Percentiles rank a stretch among this genome's conserved stretches.
phyloP scores from a whole-genome alignment of 2,888 invertebrate genomes.

The Eilema sororculum region DNA sequence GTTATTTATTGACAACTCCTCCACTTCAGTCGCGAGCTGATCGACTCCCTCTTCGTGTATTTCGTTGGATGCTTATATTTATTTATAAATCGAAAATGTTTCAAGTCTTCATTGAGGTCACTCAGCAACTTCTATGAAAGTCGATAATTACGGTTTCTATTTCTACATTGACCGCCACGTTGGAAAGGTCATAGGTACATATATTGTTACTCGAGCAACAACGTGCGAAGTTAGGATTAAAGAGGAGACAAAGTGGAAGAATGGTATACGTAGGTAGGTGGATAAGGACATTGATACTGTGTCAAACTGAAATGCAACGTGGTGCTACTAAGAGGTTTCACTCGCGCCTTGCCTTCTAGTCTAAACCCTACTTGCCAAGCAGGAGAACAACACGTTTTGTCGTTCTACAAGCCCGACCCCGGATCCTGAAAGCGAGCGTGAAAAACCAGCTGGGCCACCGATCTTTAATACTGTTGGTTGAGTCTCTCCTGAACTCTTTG shows the following conservation, averaged over 20 bases:
- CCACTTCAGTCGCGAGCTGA: not conserved
- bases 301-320: too few species aligned
- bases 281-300: too few species aligned
- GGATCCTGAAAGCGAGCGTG: not conserved
- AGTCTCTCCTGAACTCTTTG: not conserved
- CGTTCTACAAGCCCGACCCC: not conserved
- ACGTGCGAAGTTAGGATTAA: not conserved
- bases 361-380: not conserved
- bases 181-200: not conserved
- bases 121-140: not conserved
- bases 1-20: constrained; percentile 6
- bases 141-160: not conserved
- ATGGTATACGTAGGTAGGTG: not conserved
- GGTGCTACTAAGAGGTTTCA: too few species aligned
- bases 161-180: not conserved
- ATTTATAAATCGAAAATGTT: not conserved
- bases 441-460: not conserved
- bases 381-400: not conserved
- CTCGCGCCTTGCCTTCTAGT: too few species aligned
- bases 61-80: not conserved
- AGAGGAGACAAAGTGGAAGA: not conserved
- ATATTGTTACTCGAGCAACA: not conserved
- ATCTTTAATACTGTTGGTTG: not conserved
- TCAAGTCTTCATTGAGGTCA: not conserved
- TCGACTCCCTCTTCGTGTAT: not conserved